These are phyloP conservation scores for Hipparchia semele DNA, from an alignment of 2,888 invertebrate genomes.

Conservation along the genomic window DNA sequence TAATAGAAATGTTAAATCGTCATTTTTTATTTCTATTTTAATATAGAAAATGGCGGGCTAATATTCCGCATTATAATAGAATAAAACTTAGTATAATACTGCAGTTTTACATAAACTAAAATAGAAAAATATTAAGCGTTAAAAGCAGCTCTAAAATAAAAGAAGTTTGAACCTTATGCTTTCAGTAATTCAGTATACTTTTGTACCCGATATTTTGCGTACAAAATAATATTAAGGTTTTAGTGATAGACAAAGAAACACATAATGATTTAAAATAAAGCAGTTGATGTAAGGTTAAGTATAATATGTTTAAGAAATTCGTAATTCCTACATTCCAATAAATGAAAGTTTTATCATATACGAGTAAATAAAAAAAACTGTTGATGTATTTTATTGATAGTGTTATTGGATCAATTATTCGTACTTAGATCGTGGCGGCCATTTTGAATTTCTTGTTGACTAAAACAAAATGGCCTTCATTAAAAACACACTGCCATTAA, in stretches of 20 bases:
- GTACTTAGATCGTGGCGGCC: slow-evolving; percentile 70
- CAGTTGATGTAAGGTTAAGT: slow-evolving; percentile 25
- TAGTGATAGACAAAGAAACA: slow-evolving; percentile 29
- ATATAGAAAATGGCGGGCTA: neutral
- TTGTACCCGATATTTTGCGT: slow-evolving; percentile 42
- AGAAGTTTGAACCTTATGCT: slow-evolving; percentile 14
- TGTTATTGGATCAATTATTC: slow-evolving; percentile 73
- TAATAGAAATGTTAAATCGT: no score
- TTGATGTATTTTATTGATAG: slow-evolving; percentile 54
- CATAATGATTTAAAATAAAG: slow-evolving; percentile 27
- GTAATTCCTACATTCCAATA: slow-evolving; percentile 58
- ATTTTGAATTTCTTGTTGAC: slow-evolving; percentile 48
- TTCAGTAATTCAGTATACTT: slow-evolving; percentile 8
- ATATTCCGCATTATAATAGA: no score
- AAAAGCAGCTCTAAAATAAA: slow-evolving; percentile 12
- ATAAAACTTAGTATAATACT: neutral
- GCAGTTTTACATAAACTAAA: slow-evolving; percentile 1
- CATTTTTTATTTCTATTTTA: no score
- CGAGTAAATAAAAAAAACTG: slow-evolving; percentile 45
- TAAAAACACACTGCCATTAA: slow-evolving; percentile 67
- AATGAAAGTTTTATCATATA: slow-evolving; percentile 44
- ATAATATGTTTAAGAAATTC: slow-evolving; percentile 33
- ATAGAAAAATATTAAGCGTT: neutral
- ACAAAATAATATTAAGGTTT: slow-evolving; percentile 42
- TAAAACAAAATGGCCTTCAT: slow-evolving; percentile 55